Evolutionary conservation across 2,888 invertebrate genomes (phyloP), one percentile per base, ranked within the genome.

Genomic region (Argyresthia goedartella): DNA sequence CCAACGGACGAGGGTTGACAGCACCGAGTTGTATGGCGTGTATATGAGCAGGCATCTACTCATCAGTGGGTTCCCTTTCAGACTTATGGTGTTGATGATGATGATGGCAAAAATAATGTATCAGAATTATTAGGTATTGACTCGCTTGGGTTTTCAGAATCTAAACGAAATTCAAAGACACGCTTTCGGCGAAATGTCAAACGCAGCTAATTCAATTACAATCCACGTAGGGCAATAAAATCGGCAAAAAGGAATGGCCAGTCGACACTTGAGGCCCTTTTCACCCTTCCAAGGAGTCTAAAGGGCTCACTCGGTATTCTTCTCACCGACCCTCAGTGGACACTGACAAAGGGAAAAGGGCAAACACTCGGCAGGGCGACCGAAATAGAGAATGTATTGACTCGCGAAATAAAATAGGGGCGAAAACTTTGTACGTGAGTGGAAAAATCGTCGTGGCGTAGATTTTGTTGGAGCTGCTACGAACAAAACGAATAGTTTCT

Each of bases 381-480:
- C 72, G 68, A 77, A 81, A 81, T 82, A 78, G 77, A 76, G 81
- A 81, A 76, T 69, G 84, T 81, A 86, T 85, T 84, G 84, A 85
- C 84, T 84, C 81, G 78, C 78, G 74, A 78, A 81, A 81, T 79
- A 82, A 81, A 84, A 82, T 81, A 77, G 77, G 81, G 84, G 76
- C 66, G 59, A 67, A 71, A 72, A 67, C 69, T 67, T 34, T 34
- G 15, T 10, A 41, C 34, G 69, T 72, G 65, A 69, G 71, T 68
- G 68, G 69, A 70, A 42, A 46, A 69, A 66, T 66, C 64, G 66
- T 70, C 66, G 58, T n/a, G 25, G 33, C 56, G 51, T 53, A 53
- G 56, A 67, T 54, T 15, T 60, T 1, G 62, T 60, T 57, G 59
- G 76, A 77, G 81, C 4, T 66, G 78, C 44, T 66, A 50, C 34